Base-by-base conservation (phyloP, 2,888 invertebrate species). In the Melanotus villosus region DNA sequence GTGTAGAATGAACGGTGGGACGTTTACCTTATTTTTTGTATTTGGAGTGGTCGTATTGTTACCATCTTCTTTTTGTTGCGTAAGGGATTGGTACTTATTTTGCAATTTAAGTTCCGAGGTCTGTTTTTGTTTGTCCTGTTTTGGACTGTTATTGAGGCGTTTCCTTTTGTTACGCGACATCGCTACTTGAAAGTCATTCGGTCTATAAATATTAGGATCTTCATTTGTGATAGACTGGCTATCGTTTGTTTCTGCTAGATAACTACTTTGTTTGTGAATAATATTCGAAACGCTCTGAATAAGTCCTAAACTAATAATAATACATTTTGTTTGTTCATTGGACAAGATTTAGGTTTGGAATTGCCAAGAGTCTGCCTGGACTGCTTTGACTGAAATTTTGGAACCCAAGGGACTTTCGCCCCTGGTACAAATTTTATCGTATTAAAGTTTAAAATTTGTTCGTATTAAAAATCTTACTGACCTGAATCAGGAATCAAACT, bases 1-100 rank as follows among this genome's bases (percentile, higher is more conserved):
- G n/a, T 43, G 43, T 16, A 43, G 10, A 10, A 43, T 43, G 43
- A 43, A 43, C 2, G 18, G 18, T 19, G 43, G 19, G 2, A 43
- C 43, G 2, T 43, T 43, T 16, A 6, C 43, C 18, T 16, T 43
- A 16, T 43, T 43, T 43, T 43, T 43, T 36, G 36, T 36, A 36
- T 36, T 36, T 9, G 36, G 14, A 5, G 36, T 36, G 10, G 36
- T 36, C n/a, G n/a, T n/a, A 9, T 36, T 36, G 36, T 36, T 36
- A 36, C 36, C 10, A 36, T 36, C 10, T 36, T 36, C 10, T 3
- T 36, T 36, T 36, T 36, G 36, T 36, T 36, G 3, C 10, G n/a
- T 10, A 9, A 36, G 36, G 36, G 10, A 2, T 36, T 36, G 36
- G 10, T 36, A 36, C 10, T 36, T 12, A 9, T 36, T 36, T 36